These are phyloP conservation scores for Parelbella ahira DNA, from an alignment of 2,888 invertebrate genomes.

Conservation along the genomic window DNA sequence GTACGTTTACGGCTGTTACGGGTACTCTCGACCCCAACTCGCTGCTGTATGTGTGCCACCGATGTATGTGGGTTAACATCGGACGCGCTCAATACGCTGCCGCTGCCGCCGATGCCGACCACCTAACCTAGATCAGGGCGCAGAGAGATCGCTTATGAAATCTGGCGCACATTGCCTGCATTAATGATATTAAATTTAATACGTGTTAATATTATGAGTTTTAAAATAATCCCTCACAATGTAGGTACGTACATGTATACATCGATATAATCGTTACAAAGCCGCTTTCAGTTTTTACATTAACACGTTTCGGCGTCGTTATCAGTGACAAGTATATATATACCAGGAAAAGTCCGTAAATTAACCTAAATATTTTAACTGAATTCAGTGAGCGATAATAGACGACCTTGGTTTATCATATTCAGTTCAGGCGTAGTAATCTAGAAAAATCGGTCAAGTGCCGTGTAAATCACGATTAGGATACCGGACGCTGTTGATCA, in stretches of 20 bases:
- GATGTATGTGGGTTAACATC: constrained; percentile 76
- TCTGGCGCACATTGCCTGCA: constrained; percentile 73
- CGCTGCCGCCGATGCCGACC: constrained; percentile 69
- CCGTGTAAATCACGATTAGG: constrained; percentile 24
- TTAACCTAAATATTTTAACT: constrained; percentile 25
- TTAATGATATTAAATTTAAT: constrained; percentile 54
- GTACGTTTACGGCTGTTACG: constrained; percentile 48
- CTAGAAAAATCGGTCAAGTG: constrained; percentile 25
- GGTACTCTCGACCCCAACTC: constrained; percentile 68
- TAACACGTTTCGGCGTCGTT: too few species aligned
- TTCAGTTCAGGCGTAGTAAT: constrained; percentile 23
- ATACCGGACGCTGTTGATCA: constrained; percentile 9
- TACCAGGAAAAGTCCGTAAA: constrained; percentile 14
- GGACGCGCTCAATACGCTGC: constrained; percentile 77
- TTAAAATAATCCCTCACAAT: neutral
- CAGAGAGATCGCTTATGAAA: constrained; percentile 80
- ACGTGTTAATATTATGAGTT: too few species aligned
- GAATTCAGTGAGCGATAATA: constrained; percentile 20
- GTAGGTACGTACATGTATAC: too few species aligned
- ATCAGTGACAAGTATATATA: too few species aligned
- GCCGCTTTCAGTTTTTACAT: too few species aligned
- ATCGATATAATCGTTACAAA: too few species aligned
- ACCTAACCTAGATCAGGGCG: constrained; percentile 80
- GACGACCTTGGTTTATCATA: constrained; percentile 20
- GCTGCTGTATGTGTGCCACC: constrained; percentile 62